Percentiles rank a stretch among this genome's conserved stretches.
phyloP scores from a whole-genome alignment of 2,797 vertebrate genomes.

The Tinamus major region DNA sequence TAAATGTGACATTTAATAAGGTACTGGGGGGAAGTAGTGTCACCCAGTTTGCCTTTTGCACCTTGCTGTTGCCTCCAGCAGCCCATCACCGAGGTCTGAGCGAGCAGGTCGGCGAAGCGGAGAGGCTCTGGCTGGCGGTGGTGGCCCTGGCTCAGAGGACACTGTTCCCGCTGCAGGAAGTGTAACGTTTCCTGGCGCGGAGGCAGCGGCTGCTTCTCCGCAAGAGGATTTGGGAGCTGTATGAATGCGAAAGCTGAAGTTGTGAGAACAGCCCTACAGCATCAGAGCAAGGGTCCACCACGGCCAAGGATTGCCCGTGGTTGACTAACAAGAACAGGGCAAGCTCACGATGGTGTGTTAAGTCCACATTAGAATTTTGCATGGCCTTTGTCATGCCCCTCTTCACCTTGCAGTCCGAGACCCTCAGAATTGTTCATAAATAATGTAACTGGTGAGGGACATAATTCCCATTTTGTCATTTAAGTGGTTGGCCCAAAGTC shows the following conservation, averaged over 20 bases:
- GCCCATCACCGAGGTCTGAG: neutral
- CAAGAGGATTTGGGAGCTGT: neutral
- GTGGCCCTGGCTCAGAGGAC: neutral
- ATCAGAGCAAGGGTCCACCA: accelerated
- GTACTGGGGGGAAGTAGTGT: neutral
- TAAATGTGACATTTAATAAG: neutral
- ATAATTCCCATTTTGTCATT: neutral
- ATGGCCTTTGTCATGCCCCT: accelerated
- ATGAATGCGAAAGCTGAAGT: neutral
- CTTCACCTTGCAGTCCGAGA: neutral
- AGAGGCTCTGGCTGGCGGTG: neutral
- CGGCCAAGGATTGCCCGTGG: neutral
- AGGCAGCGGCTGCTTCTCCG: neutral
- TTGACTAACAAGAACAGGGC: accelerated
- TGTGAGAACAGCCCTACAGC: accelerated
- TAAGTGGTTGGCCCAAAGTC: neutral
- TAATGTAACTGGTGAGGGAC: neutral
- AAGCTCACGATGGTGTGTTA: neutral
- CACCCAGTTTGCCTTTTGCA: neutral
- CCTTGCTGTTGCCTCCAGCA: neutral
- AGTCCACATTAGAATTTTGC: accelerated
- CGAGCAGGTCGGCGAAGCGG: neutral
- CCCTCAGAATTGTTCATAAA: neutral
- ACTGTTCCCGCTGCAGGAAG: neutral
- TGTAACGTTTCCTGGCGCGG: neutral